Evolutionary conservation across 2,797 vertebrate genomes (phyloP).

Genomic region (Coendou prehensilis): DNA sequence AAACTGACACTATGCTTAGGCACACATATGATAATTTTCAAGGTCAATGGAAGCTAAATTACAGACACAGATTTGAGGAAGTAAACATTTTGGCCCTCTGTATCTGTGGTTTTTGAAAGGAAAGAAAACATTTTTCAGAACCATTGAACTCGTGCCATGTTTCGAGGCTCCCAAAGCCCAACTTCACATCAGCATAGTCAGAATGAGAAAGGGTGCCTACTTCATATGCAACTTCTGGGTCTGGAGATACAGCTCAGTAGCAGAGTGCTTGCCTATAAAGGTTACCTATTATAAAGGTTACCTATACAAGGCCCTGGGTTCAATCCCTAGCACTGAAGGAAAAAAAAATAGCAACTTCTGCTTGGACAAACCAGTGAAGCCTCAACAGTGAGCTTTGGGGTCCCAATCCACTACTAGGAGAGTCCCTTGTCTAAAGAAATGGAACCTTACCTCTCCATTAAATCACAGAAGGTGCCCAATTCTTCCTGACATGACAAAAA

Average conservation of each 20-base stretch:
- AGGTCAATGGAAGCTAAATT: neutral
- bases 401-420: neutral
- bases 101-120: neutral
- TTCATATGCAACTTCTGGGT: neutral
- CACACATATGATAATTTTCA: neutral
- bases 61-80: slow-evolving; percentile 35
- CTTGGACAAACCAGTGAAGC: neutral
- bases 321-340: neutral
- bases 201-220: neutral
- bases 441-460: neutral
- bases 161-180: neutral
- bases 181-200: neutral
- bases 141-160: neutral
- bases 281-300: neutral
- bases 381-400: neutral
- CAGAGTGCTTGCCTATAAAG: neutral
- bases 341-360: neutral
- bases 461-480: neutral
- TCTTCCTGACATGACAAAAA: neutral
- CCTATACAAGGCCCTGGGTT: neutral
- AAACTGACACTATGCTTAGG: neutral
- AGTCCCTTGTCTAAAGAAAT: neutral
- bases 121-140: neutral
- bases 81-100: slow-evolving; percentile 10
- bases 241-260: neutral